A percentile compares a stretch with the other conserved stretches of the same genome.
Evolutionary conservation across 2,888 invertebrate species (phyloP).

Genomic region (Plemyria rubiginata): DNA sequence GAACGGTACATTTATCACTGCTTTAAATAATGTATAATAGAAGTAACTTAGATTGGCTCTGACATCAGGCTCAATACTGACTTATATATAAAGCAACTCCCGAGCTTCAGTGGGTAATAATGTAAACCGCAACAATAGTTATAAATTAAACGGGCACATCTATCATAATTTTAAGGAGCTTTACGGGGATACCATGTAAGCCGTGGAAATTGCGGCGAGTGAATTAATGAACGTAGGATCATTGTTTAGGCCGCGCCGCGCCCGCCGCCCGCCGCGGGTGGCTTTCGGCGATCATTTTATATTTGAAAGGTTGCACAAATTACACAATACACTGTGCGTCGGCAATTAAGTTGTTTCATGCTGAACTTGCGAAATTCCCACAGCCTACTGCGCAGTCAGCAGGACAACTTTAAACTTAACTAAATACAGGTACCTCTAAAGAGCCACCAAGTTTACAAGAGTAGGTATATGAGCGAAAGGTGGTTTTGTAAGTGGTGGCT

Average conservation of each 20-base stretch:
- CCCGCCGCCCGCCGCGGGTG: not conserved
- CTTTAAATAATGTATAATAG: not conserved
- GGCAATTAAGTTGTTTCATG: conserved; percentile 49
- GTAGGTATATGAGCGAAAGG: too few species aligned
- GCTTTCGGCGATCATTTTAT: conserved; percentile 29
- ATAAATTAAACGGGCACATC: conserved; percentile 37
- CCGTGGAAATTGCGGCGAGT: conserved; percentile 35
- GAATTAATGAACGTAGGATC: conserved; percentile 36
- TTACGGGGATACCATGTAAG: conserved; percentile 39
- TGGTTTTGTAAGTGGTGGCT: not conserved
- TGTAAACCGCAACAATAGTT: conserved; percentile 29
- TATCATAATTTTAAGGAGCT: conserved; percentile 42
- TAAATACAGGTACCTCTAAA: not conserved
- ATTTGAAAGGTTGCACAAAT: conserved; percentile 37
- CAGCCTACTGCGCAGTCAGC: conserved; percentile 9
- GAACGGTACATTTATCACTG: not conserved
- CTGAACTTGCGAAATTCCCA: conserved; percentile 33
- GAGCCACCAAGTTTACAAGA: not conserved
- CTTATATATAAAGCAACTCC: conserved; percentile 17
- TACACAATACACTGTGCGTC: conserved; percentile 29
- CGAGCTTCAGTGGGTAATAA: conserved; percentile 19
- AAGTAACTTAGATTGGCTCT: conserved; percentile 14
- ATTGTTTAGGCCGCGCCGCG: conserved; percentile 22
- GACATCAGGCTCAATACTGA: conserved; percentile 5
- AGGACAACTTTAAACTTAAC: not conserved